phyloP scores from a whole-genome alignment of 2,797 vertebrate species.

The Myiotriccus ornatus region DNA sequence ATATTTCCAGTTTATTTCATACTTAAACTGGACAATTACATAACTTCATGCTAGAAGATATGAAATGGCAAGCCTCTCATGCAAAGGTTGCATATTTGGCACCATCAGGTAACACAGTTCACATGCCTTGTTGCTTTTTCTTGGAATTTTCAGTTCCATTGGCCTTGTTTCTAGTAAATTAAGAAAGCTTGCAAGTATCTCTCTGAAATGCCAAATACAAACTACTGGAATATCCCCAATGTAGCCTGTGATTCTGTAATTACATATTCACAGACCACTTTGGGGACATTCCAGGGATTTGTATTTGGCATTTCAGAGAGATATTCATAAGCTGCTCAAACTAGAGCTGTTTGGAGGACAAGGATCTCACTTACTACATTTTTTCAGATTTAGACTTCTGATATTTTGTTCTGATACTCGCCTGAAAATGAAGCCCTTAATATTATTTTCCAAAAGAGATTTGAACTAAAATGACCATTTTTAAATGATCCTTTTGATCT shows the following conservation, averaged over 20 bases:
- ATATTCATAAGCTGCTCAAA: background rate
- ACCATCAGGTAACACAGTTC: background rate
- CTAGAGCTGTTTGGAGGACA: background rate
- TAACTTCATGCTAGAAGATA: background rate
- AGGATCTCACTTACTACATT: background rate
- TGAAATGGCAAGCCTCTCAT: background rate
- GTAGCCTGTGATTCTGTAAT: background rate
- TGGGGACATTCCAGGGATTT: background rate
- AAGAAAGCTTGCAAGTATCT: background rate
- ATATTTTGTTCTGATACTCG: background rate
- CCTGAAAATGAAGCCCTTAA: background rate
- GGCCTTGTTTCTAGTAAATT: constrained; percentile 29
- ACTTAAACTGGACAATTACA: background rate
- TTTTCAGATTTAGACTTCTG: background rate
- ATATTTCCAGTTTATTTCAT: background rate
- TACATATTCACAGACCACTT: background rate
- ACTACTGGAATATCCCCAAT: background rate
- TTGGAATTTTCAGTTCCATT: background rate
- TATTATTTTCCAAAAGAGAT: background rate
- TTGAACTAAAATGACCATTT: background rate
- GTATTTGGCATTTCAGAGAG: background rate
- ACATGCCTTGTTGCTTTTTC: background rate
- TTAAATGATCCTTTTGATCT: background rate
- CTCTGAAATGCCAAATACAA: background rate
- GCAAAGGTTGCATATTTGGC: background rate